A percentile compares a stretch with the other conserved stretches of the same genome.
These are phyloP conservation scores for Gonocerus acuteangulatus DNA, from an alignment of 2,888 invertebrate genomes.

Conservation along the genomic window DNA sequence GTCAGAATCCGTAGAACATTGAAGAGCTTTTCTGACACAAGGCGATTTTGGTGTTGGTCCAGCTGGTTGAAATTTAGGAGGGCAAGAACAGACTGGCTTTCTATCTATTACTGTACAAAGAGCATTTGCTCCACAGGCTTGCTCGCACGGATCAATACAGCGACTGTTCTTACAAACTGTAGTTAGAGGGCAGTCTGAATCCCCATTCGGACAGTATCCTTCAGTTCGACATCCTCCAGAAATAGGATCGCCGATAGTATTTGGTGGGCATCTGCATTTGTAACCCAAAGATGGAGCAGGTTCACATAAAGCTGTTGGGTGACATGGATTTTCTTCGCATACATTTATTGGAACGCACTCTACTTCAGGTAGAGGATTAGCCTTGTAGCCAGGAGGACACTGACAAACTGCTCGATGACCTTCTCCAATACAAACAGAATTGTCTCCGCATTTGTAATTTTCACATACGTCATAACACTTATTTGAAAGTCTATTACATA, in stretches of 20 bases:
- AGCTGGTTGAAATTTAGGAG: constrained; percentile 65
- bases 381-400: constrained; percentile 74
- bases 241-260: constrained; percentile 68
- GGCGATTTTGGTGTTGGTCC: constrained; percentile 55
- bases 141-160: constrained; percentile 74
- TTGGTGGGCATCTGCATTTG: constrained; percentile 69
- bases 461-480: constrained; percentile 74
- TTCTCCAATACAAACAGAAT: constrained; percentile 75
- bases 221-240: constrained; percentile 68
- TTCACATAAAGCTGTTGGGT: constrained; percentile 70
- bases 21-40: constrained; percentile 61
- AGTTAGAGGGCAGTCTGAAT: constrained; percentile 67
- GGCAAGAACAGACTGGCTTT: constrained; percentile 71
- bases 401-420: constrained; percentile 74
- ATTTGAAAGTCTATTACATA: constrained; percentile 75
- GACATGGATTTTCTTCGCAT: constrained; percentile 71
- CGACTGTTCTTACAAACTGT: constrained; percentile 62
- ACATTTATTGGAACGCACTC: constrained; percentile 64
- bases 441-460: constrained; percentile 73
- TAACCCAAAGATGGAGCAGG: constrained; percentile 57
- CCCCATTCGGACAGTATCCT: constrained; percentile 63
- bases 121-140: constrained; percentile 73
- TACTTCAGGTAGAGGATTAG: constrained; percentile 76
- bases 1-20: constrained; percentile 63
- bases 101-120: constrained; percentile 69